phyloP scores from a whole-genome alignment of 2,113 vertebrate species.

The Anser brachyrhynchus region DNA sequence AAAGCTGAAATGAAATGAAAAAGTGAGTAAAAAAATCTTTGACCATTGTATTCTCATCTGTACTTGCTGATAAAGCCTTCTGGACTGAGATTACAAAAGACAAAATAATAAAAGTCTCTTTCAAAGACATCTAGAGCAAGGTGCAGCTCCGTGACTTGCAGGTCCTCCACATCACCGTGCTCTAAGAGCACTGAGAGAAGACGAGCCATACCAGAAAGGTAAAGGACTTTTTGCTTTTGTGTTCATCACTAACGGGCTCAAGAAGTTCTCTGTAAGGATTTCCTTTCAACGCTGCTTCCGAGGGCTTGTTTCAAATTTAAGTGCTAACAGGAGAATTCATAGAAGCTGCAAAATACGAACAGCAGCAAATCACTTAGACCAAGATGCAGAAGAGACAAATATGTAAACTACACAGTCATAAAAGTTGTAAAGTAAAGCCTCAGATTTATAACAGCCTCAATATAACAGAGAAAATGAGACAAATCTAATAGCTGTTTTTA shows the following conservation, averaged over 20 bases:
- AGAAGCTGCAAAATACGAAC: not conserved
- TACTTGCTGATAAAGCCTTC: not conserved
- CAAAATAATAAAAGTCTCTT: not conserved
- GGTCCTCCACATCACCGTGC: not conserved
- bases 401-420: not conserved
- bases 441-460: not conserved
- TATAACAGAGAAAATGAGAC: not conserved
- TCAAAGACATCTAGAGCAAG: not conserved
- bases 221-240: not conserved
- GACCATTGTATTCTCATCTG: not conserved
- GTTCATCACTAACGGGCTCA: not conserved
- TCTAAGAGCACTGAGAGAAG: not conserved
- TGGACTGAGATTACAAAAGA: not conserved
- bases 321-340: not conserved
- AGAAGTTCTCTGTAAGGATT: not conserved
- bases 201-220: not conserved
- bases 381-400: not conserved
- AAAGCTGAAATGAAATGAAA: slow-evolving; percentile 1
- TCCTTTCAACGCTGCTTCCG: not conserved
- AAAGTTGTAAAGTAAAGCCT: not conserved
- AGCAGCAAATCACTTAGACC: not conserved
- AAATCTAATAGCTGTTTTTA: not conserved
- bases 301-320: not conserved
- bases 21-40: not conserved
- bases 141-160: not conserved